Percentiles rank a stretch among this genome's conserved stretches.
phyloP scores from a whole-genome alignment of 2,797 vertebrate species.

The Gobionotothen gibberifrons region DNA sequence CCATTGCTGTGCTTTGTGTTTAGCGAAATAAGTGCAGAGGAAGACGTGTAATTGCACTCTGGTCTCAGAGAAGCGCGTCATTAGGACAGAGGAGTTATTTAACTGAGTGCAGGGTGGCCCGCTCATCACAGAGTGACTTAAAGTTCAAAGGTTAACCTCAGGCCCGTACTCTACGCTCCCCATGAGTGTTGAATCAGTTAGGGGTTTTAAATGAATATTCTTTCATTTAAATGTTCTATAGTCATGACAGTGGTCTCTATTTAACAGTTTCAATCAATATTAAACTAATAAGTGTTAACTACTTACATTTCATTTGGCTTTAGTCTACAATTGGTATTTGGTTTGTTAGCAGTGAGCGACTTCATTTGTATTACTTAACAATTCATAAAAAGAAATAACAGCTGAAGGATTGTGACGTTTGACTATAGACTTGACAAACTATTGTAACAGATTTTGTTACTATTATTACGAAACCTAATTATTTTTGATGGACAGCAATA shows the following conservation, averaged over 20 bases:
- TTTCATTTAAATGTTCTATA: too few relatives aligned
- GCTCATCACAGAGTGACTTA: constrained; percentile 14
- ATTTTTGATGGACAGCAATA: not conserved
- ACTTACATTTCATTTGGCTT: not conserved
- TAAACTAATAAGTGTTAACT: not conserved
- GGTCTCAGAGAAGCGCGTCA: constrained; percentile 24
- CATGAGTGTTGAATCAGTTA: not conserved
- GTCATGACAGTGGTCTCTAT: too few relatives aligned
- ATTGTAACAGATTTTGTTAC: too few relatives aligned
- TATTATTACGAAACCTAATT: not conserved
- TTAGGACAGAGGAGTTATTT: constrained; percentile 25
- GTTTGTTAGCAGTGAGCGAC: too few relatives aligned
- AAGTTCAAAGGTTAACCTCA: constrained; percentile 17
- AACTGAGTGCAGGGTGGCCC: constrained; percentile 5
- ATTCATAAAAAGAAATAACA: not conserved
- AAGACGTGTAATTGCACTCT: constrained; percentile 7
- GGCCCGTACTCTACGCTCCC: not conserved
- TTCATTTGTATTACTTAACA: not conserved
- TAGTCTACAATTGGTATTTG: not conserved
- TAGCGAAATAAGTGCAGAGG: not conserved
- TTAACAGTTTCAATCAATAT: too few relatives aligned
- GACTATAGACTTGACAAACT: not conserved
- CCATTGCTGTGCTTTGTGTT: not conserved
- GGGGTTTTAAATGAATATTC: not conserved
- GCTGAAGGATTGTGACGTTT: not conserved